Evolutionary conservation across 2,888 invertebrate species (phyloP), one percentile per base, ranked within the genome.

Genomic region (Drosophila emarginata): DNA sequence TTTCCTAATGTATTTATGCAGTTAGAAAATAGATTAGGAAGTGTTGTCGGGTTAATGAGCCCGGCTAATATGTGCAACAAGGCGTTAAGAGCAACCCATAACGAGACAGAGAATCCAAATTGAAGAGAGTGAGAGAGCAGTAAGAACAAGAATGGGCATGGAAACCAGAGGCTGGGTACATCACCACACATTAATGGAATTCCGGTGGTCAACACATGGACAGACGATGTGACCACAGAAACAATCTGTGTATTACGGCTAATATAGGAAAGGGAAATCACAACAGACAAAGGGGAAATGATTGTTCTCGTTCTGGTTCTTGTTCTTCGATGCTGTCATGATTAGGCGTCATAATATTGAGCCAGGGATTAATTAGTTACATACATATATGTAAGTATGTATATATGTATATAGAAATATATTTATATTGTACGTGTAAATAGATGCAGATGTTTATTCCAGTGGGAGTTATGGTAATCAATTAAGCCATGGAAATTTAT

Each of bases 31-130:
- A 50, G 71, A 78, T 80, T 77, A 72, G 77, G 63, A 63, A 53
- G 54, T 64, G 58, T 11, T 53, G n/a, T 23, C 9, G 53, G 51
- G 37, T 58, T 61, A 87, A 79, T 87, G 82, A 77, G 77, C 53
- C 82, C 68, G 85, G 71, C 67, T 75, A 79, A 83, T 83, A 85
- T 85, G 82, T 82, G 86, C 86, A 87, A 57, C 75, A 70, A 67
- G 77, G 66, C 82, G 88, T 85, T 61, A 87, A 78, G 45, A 45
- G 45, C 45, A 45, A 69, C 64, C 70, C 57, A 67, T 45, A 79
- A 60, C 80, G 65, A 61, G 59, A 56, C 60, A 59, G 59, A 57
- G 63, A 18, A 60, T 18, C 61, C 50, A 45, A 21, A 32, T 32
- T 32, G 32, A 4, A 32, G 9, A 32, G 9, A 32, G 2, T 9